Percentiles rank a stretch among this genome's conserved stretches.
phyloP scores from a whole-genome alignment of 2,888 invertebrate genomes.

The Metacarcinus magister region DNA sequence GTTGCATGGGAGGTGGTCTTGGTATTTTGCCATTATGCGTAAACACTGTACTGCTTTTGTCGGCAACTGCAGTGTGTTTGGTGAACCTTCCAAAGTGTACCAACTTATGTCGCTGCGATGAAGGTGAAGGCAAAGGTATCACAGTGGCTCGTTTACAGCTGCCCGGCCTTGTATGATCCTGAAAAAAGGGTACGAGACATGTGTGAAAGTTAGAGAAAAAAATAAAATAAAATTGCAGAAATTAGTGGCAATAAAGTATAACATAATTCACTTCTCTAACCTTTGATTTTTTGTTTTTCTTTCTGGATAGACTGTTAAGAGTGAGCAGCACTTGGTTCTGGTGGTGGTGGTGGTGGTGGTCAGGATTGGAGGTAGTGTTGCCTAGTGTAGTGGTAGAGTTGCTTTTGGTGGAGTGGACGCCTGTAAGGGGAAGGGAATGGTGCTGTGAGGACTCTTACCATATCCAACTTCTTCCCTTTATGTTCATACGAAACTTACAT shows the following conservation, averaged over 20 bases:
- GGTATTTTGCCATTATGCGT: constrained; percentile 55
- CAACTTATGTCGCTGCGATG: neutral
- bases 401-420: constrained; percentile 27
- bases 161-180: neutral
- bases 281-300: neutral
- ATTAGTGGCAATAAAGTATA: neutral
- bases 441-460: neutral
- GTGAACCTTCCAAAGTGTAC: neutral
- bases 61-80: neutral
- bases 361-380: constrained; percentile 56
- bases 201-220: neutral
- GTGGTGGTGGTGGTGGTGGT: constrained; percentile 59
- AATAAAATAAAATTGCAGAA: neutral
- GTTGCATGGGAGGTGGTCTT: neutral
- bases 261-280: neutral
- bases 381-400: neutral
- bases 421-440: neutral
- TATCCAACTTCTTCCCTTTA: too few relatives aligned
- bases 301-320: neutral
- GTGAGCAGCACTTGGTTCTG: constrained; percentile 39
- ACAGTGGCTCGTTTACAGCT: neutral
- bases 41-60: neutral
- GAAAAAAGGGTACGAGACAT: neutral
- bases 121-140: neutral
- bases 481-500: too few relatives aligned